A percentile compares a stretch with the other conserved stretches of the same genome.
Evolutionary conservation across 2,888 invertebrate genomes (phyloP).

Genomic region (Acleris cristana): DNA sequence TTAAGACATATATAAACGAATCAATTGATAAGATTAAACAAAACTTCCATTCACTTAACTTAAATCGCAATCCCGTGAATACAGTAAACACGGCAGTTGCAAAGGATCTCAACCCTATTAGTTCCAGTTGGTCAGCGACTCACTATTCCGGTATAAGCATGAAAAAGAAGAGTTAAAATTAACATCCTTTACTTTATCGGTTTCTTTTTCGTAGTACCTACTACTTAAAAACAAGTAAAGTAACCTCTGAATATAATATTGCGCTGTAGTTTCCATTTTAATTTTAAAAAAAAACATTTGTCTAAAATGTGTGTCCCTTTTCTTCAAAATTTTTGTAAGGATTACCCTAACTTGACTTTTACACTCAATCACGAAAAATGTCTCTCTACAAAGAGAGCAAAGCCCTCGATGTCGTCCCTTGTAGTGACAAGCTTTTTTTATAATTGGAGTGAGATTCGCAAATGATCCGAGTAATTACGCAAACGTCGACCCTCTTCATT

Average conservation of each 20-base stretch:
- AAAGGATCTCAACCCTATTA: constrained; percentile 4
- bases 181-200: no score
- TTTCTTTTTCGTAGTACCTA: no score
- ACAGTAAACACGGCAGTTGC: not conserved
- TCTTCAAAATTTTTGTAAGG: constrained; percentile 22
- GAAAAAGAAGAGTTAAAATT: not conserved
- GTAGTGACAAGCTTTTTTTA: constrained; percentile 74
- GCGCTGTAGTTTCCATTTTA: constrained; percentile 7
- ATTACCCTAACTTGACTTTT: constrained; percentile 50
- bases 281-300: constrained; percentile 2
- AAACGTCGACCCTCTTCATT: constrained; percentile 82
- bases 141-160: constrained; percentile 3
- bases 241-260: not conserved
- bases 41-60: not conserved
- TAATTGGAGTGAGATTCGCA: constrained; percentile 77
- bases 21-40: not conserved
- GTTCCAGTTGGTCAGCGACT: not conserved
- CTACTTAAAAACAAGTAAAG: no score
- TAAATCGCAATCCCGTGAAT: constrained; percentile 4
- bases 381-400: constrained; percentile 53
- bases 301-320: constrained; percentile 7
- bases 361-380: constrained; percentile 58
- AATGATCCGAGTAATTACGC: constrained; percentile 81
- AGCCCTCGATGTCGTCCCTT: constrained; percentile 60
- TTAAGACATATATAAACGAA: no score